Conservation (phyloP, 2,888 invertebrate species). For the Troides helena region DNA sequence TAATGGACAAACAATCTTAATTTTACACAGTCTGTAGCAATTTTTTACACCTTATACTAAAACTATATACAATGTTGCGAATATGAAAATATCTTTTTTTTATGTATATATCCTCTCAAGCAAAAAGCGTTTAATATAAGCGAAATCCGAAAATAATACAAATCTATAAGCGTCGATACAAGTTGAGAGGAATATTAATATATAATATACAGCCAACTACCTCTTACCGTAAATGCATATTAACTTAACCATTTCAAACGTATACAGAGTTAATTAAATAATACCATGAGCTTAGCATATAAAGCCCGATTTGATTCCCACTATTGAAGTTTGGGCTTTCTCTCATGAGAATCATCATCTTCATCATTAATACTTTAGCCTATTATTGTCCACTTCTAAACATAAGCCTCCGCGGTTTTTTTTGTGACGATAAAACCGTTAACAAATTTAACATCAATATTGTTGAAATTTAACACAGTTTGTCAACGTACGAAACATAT, state of each 20-base stretch:
- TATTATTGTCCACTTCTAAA: no score
- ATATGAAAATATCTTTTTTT: constrained; percentile 62
- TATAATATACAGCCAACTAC: constrained; percentile 1
- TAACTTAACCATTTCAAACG: constrained; percentile 13
- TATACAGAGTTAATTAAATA: no score
- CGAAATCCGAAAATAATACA: constrained; percentile 32
- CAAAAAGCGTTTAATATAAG: constrained; percentile 18
- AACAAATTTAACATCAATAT: no score
- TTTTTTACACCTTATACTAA: constrained; percentile 65
- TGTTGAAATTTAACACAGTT: no score
- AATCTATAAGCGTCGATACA: constrained; percentile 35
- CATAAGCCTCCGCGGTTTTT: no score
- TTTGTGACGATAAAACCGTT: no score
- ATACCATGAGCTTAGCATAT: no score
- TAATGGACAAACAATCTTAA: constrained; percentile 45
- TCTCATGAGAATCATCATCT: no score
- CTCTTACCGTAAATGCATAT: constrained; percentile 18
- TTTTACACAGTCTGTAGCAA: constrained; percentile 49
- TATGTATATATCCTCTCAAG: neutral
- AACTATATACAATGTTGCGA: constrained; percentile 61
- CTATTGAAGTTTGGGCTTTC: no score
- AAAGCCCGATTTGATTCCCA: no score
- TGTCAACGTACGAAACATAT: no score
- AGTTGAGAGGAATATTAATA: constrained; percentile 11
- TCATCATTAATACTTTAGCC: no score